Evolutionary conservation across 2,888 invertebrate species (phyloP).

Genomic region (Ptycholaimellus sp.): DNA sequence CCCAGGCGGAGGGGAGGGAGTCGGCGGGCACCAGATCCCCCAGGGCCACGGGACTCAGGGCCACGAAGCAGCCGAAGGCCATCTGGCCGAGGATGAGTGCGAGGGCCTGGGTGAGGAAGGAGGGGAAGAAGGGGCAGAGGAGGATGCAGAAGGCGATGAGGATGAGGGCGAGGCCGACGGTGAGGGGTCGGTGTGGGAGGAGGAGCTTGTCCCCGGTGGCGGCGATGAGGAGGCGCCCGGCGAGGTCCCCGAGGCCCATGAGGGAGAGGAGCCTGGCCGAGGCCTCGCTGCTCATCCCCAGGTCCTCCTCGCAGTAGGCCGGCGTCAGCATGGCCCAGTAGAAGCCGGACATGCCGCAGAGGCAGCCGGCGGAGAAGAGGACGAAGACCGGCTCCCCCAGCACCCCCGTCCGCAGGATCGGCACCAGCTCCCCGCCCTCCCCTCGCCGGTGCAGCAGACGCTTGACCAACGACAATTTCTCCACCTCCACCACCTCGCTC

Average conservation of each 20-base stretch:
- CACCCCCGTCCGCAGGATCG: background rate
- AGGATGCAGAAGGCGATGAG: background rate
- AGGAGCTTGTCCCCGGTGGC: background rate
- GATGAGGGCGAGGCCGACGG: background rate
- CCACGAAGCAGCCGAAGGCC: conserved; percentile 1
- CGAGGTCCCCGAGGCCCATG: conserved; percentile 1
- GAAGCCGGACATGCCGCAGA: background rate
- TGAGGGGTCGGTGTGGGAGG: background rate
- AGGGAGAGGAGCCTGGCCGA: background rate
- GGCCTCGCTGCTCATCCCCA: background rate
- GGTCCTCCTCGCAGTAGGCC: background rate
- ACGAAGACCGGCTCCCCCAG: background rate
- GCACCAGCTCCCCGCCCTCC: background rate
- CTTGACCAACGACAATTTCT: background rate
- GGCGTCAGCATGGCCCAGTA: background rate
- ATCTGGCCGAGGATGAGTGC: background rate
- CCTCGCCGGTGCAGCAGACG: background rate
- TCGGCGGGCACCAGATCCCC: conserved; percentile 2
- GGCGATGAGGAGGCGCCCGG: conserved; percentile 3
- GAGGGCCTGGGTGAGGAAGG: background rate
- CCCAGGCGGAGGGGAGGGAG: background rate
- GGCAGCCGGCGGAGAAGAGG: background rate
- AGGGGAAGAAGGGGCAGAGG: background rate
- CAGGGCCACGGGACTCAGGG: conserved; percentile 1
- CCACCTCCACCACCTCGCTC: background rate